Base-by-base conservation (phyloP, 2,113 vertebrate genomes). In the Empidonax traillii region DNA sequence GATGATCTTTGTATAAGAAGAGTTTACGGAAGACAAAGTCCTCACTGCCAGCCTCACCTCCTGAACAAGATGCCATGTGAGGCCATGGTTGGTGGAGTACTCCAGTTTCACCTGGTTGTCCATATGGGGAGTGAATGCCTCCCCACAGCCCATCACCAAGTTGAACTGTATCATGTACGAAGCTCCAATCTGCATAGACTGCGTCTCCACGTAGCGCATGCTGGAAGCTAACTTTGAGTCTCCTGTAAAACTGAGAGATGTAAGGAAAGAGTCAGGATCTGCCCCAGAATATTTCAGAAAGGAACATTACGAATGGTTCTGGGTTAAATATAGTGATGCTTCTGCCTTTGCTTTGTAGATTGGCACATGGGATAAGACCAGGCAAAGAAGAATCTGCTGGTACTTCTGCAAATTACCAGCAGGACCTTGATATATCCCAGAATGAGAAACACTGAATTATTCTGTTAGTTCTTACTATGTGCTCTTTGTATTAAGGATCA, bases 51-150 rank as follows among this genome's bases (percentile, higher is more conserved):
- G 41, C 47, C 97, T 97, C 96, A 99, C 99, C 98, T 99, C 99
- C 97, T 99, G 99, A 85, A 99, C 99, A 52, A 99, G 98, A 95
- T 99, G 99, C 99, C 99, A 99, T 1, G 99, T 99, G 72, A 99
- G 98, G 58, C 99, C 99, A 1, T 99, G 99, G 96, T 99, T 99
- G 95, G 99, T 99, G 90, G 99, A 99, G 73, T 99, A 99, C 95
- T 99, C 99, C 97, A 99, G 97, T 73, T 99, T 99, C 95, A 99
- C 99, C 92, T 99, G 99, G 82, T 99, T 99, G 98, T 99, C 99
- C 91, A 99, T 99, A 77, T 99, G 98, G 69, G 99, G 98, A 10
- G 99, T 99, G 37, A 99, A 99, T 5, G 97, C 97, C 12, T 98
- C 98, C 24, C 99, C 98, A 41, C 99, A 99, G 82, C 99, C 99